These are phyloP conservation scores for Diprion similis DNA, from an alignment of 1,140 invertebrate genomes.

Conservation along the genomic window DNA sequence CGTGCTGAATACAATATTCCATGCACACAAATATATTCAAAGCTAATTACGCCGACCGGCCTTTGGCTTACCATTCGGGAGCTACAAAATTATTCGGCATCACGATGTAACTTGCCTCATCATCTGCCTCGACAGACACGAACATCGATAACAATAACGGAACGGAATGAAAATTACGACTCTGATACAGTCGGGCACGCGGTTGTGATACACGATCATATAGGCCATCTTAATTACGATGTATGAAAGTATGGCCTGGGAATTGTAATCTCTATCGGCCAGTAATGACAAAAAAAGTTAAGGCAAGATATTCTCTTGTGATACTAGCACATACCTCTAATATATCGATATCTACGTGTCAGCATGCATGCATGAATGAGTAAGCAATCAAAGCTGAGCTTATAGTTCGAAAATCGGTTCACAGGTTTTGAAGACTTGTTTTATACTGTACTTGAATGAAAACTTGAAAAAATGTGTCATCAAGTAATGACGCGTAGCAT, in stretches of 20 bases:
- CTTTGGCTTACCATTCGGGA: too few relatives aligned
- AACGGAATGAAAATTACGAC: neutral
- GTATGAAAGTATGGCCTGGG: conserved; percentile 1
- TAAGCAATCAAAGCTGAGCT: too few relatives aligned
- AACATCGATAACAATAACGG: neutral
- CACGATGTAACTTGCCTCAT: neutral
- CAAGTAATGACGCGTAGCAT: neutral
- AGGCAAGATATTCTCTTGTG: neutral
- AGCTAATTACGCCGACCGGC: neutral
- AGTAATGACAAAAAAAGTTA: neutral
- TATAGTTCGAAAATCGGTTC: too few relatives aligned
- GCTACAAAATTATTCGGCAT: neutral
- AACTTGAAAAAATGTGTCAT: too few relatives aligned
- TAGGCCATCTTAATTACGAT: conserved; percentile 4
- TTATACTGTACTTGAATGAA: too few relatives aligned
- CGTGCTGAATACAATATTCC: too few relatives aligned
- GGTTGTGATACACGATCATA: neutral
- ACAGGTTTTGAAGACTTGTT: too few relatives aligned
- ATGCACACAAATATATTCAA: neutral
- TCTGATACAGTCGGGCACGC: neutral
- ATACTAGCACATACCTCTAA: neutral
- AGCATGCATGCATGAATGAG: too few relatives aligned
- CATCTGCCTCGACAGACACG: neutral
- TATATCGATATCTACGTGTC: too few relatives aligned
- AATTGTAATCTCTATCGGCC: neutral